Evolutionary conservation across 1,140 invertebrate species (phyloP).

Genomic region (Trypoxylus dichotomus): DNA sequence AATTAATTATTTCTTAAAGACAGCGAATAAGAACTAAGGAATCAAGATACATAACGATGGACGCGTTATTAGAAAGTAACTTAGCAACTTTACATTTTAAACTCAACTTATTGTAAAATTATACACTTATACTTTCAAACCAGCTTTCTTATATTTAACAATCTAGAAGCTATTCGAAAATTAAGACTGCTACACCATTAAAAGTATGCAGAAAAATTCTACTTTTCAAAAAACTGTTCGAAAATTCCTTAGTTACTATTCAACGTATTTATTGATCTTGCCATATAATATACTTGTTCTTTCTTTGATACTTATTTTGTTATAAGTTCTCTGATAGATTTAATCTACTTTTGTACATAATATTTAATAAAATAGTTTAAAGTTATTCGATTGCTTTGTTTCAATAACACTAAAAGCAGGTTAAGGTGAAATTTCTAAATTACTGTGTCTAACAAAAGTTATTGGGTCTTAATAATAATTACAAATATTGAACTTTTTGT

Average conservation of each 20-base stretch:
- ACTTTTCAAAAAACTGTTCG: too few relatives aligned
- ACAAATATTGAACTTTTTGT: background rate
- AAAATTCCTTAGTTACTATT: background rate
- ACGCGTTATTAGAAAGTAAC: background rate
- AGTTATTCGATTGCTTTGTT: background rate
- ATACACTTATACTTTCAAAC: background rate
- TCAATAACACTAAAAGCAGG: background rate
- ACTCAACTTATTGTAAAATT: too few relatives aligned
- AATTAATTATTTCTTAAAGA: background rate
- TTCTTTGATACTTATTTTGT: background rate
- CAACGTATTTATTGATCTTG: background rate
- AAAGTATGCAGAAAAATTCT: background rate
- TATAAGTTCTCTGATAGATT: background rate
- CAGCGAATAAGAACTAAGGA: conserved; percentile 1
- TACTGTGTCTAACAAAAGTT: background rate
- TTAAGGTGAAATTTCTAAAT: background rate
- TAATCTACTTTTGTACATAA: conserved; percentile 18
- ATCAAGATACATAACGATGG: background rate
- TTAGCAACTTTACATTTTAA: background rate
- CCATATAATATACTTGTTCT: background rate
- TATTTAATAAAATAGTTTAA: background rate
- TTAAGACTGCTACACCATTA: background rate
- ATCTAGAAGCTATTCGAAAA: background rate
- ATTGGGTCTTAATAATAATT: background rate
- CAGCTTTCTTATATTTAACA: background rate